Evolutionary conservation across 2,888 invertebrate species (phyloP), one percentile per base, ranked within the genome.

Genomic region (Xestia xanthographa): DNA sequence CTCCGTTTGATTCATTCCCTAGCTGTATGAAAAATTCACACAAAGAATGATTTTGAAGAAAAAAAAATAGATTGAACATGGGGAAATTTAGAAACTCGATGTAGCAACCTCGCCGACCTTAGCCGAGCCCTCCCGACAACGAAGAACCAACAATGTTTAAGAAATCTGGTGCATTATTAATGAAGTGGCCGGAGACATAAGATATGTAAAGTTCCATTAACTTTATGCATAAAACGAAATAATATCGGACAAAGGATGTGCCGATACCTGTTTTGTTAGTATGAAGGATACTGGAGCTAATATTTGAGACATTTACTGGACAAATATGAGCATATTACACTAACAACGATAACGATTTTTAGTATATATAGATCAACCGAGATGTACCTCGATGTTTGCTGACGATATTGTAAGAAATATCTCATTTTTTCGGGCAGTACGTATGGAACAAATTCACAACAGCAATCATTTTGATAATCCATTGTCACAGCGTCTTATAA

Each of bases 81-180:
- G 41, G 41, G 17, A 41, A 41, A 63, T 63, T 63, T n/a, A 41
- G 17, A 41, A n/a, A n/a, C 8, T 63, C 17, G 8, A 41, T 17
- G n/a, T 63, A n/a, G 41, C 41, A 63, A 63, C 63, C 63, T 12
- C 1, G 71, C 67, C 81, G 79, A 66, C 74, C 66, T 63, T 17
- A 48, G 22, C 56, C 63, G 63, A 80, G 69, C 66, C 45, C 50
- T 58, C 77, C 65, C 63, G 84, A 78, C 72, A 45, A 56, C 73
- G 56, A 72, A 78, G 74, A 82, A 82, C 76, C 79, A 78, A 87
- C 72, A 87, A 82, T 72, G 77, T 79, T 84, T 75, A 77, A 83
- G 74, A 87, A 86, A 87, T 86, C 80, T 71, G 78, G 75, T 79
- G 62, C 79, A 84, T 86, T 86, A 82, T 85, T 79, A 87, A 86